These are phyloP conservation scores for Drosophila atroscutellata DNA, from an alignment of 2,888 invertebrate species.

Conservation along the genomic window DNA sequence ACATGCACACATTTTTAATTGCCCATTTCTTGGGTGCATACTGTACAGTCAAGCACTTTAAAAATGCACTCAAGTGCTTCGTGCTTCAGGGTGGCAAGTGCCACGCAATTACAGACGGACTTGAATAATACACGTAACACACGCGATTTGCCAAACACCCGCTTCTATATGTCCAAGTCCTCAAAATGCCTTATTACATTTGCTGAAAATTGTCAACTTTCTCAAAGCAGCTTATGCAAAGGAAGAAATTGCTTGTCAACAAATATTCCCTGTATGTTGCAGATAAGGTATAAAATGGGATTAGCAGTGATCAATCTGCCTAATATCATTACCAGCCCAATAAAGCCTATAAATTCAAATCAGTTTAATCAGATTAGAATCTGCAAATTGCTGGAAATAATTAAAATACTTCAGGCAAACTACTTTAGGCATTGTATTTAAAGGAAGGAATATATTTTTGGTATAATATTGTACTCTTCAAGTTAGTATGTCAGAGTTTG, in stretches of 20 bases:
- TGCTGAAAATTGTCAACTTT: not conserved
- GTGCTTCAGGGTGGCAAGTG: not conserved
- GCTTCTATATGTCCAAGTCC: slow-evolving; percentile 23
- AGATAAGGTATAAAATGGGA: not conserved
- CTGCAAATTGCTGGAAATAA: not conserved
- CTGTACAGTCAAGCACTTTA: slow-evolving; percentile 28
- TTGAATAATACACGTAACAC: slow-evolving; percentile 38
- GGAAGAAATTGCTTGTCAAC: not conserved
- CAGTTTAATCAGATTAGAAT: not conserved
- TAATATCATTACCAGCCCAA: not conserved
- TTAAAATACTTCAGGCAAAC: not conserved
- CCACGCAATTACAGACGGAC: slow-evolving; percentile 29
- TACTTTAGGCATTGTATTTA: too few species aligned
- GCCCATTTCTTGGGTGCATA: slow-evolving; percentile 23
- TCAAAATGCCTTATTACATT: slow-evolving; percentile 5
- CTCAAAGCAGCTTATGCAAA: not conserved
- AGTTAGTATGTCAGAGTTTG: not conserved
- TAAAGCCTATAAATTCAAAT: not conserved
- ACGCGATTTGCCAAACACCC: slow-evolving; percentile 25
- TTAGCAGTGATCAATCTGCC: not conserved
- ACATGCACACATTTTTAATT: slow-evolving; percentile 55
- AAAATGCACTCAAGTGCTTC: slow-evolving; percentile 59
- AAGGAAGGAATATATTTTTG: not conserved
- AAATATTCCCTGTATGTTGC: not conserved
- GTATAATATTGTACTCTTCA: not conserved